Conservation (phyloP, 1,140 invertebrate genomes). For the Aporrectodea caliginosa region DNA sequence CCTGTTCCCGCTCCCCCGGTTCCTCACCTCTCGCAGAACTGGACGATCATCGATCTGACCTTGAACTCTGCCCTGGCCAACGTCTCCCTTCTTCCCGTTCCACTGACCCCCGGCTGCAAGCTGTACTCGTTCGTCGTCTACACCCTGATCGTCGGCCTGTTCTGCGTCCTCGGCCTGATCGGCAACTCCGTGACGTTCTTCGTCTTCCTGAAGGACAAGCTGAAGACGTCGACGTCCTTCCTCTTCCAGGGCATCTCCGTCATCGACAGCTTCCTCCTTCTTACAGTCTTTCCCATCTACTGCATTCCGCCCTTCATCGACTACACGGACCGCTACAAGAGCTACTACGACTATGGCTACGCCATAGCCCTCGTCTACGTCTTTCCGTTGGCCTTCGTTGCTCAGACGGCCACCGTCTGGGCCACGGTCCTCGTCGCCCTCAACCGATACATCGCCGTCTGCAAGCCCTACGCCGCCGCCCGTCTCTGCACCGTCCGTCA, state of each 20-base stretch:
- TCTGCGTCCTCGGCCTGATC: constrained; percentile 29
- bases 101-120: background rate
- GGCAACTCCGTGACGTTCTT: constrained; percentile 25
- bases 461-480: constrained; percentile 22
- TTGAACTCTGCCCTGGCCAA: background rate
- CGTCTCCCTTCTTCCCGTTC: too few relatives aligned
- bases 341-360: background rate
- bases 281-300: constrained; percentile 25
- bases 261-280: constrained; percentile 28
- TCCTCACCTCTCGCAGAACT: too few relatives aligned
- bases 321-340: constrained; percentile 1
- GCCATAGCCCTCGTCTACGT: constrained; percentile 16
- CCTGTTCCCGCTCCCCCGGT: too few relatives aligned
- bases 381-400: constrained; percentile 12
- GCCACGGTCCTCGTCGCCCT: constrained; percentile 31
- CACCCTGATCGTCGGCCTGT: constrained; percentile 12
- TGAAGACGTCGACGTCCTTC: constrained; percentile 32
- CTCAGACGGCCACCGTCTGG: constrained; percentile 33
- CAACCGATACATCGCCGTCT: constrained; percentile 33
- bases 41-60: background rate
- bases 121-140: constrained; percentile 30
- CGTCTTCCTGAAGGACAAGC: constrained; percentile 30
- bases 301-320: constrained; percentile 10
- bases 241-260: constrained; percentile 30
- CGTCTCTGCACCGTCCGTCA: constrained; percentile 23